Evolutionary conservation across 92 coral and sea anemone species (phyloP), one percentile per base, ranked within the genome.

Genomic region (Muricea muricata): DNA sequence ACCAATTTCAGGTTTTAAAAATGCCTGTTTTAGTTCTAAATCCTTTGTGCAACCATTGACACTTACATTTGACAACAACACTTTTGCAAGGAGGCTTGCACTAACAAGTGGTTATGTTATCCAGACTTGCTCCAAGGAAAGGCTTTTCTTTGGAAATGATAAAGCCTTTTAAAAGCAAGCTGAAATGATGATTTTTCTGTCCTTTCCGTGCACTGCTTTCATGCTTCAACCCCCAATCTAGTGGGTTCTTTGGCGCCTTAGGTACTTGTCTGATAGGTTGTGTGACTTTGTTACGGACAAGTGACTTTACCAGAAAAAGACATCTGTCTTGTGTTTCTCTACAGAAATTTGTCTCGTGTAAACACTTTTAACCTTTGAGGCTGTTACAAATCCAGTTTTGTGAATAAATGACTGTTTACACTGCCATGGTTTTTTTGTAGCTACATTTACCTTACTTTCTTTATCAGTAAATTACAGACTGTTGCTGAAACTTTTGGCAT

Each of bases 371-470:
- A 89, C 81, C 31, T 83, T 89, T 70, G 91, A 90, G 45, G 96
- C 96, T 73, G 93, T 84, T 65, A 90, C 82, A 58, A 90, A 90
- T 75, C 93, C 96, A 68, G 88, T 74, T 84, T 87, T 87, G 37
- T 85, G 89, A 20, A 78, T 30, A 47, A 85, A 82, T 89, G 92
- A 90, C 30, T 84, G 90, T 68, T 93, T 73, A 69, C 89, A 90
- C 70, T 90, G 82, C 93, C 89, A 90, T 79, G 90, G 97, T 89
- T 87, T 90, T 69, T 77, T 40, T n/a, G n/a, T n/a, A n/a, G n/a
- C n/a, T n/a, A 21, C 74, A 35, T 65, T 81, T 40, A 90, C 87
- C 34, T 84, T 55, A 23, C 90, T 87, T 79, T 90, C 92, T 67
- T 54, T 39, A 23, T 90, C 90, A 78, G 83, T 84, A 81, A 92